These are phyloP conservation scores for Epizoanthus stellaris DNA, from an alignment of 92 coral and sea anemone species.

Conservation along the genomic window DNA sequence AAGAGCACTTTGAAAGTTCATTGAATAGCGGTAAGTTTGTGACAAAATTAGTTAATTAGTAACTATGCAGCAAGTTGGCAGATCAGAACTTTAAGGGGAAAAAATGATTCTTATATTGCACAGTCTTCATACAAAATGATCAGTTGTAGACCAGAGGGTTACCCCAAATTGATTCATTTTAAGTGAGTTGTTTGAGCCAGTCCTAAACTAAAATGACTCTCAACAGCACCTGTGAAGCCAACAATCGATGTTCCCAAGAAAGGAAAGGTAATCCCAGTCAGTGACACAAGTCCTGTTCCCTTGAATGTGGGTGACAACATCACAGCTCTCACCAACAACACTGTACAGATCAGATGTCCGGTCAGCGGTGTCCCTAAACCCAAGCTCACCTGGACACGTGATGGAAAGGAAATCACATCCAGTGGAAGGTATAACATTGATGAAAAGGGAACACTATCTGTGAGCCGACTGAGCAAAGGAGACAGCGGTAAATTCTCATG, in stretches of 20 bases:
- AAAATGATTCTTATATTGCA: no score
- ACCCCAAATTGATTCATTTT: no score
- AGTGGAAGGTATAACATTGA: constrained; percentile 32
- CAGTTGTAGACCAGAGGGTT: no score
- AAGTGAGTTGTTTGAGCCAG: no score
- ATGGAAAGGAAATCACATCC: constrained; percentile 17
- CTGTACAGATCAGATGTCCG: constrained; percentile 32
- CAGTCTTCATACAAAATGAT: no score
- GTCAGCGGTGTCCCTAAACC: constrained; percentile 41
- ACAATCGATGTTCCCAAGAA: constrained; percentile 14
- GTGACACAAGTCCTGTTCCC: constrained; percentile 7
- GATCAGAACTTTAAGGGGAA: no score
- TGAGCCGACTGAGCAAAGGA: constrained; percentile 31
- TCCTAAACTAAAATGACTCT: no score
- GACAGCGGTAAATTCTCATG: constrained; percentile 42
- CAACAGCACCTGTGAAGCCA: constrained; percentile 16
- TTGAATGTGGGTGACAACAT: constrained; percentile 31
- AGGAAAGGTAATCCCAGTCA: constrained; percentile 11
- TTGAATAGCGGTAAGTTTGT: no score
- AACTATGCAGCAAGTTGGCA: no score
- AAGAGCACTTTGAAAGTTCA: no score
- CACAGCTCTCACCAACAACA: constrained; percentile 42
- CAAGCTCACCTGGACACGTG: constrained; percentile 22
- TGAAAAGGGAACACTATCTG: constrained; percentile 23
- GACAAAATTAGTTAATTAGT: no score